A percentile compares a stretch with the other conserved stretches of the same genome.
phyloP scores from a whole-genome alignment of 2,888 invertebrate species.

The Augiades crinisus region DNA sequence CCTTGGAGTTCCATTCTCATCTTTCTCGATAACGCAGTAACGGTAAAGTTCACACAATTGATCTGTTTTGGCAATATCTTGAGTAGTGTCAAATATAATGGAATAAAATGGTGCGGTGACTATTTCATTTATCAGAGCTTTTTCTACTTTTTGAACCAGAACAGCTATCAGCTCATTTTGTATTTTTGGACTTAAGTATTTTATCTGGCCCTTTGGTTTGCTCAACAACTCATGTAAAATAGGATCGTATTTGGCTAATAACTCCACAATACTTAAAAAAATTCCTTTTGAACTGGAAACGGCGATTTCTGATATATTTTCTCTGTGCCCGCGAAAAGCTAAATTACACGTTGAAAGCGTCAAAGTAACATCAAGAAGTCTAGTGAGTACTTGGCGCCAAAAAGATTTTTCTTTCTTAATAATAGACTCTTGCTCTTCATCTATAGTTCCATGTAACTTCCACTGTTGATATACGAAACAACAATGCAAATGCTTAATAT shows the following conservation, averaged over 20 bases:
- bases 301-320: conserved; percentile 6
- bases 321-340: not conserved
- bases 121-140: conserved; percentile 31
- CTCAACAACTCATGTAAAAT: conserved; percentile 29
- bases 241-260: conserved; percentile 24
- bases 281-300: conserved; percentile 29
- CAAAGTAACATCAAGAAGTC: too few relatives aligned
- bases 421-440: conserved; percentile 20
- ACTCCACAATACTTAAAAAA: conserved; percentile 30
- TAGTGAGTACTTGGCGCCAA: conserved; percentile 26
- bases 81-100: conserved; percentile 32
- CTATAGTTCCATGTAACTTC: conserved; percentile 22
- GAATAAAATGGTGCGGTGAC: conserved; percentile 30
- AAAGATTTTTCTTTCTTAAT: conserved; percentile 14
- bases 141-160: conserved; percentile 31
- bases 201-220: conserved; percentile 29
- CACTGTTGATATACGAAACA: conserved; percentile 28
- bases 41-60: conserved; percentile 30
- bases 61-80: conserved; percentile 30
- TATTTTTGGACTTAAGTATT: conserved; percentile 32
- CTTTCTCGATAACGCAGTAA: conserved; percentile 29
- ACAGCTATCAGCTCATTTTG: conserved; percentile 27
- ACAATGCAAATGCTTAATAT: conserved; percentile 8
- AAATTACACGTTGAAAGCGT: conserved; percentile 26
- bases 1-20: conserved; percentile 27